A percentile compares a stretch with the other conserved stretches of the same genome.
phyloP scores from a whole-genome alignment of 2,113 vertebrate genomes.

The Macroglossus sobrinus region DNA sequence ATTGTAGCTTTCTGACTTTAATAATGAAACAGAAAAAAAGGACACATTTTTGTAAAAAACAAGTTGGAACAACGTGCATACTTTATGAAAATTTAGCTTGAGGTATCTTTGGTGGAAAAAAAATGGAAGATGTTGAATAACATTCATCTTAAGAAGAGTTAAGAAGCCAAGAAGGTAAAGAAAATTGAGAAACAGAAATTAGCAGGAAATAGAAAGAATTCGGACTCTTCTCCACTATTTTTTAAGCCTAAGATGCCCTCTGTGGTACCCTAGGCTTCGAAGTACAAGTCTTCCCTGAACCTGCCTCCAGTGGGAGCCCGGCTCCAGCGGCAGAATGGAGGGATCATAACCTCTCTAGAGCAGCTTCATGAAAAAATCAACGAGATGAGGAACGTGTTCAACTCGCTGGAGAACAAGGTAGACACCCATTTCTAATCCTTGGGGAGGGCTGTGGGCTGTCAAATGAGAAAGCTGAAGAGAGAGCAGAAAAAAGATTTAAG shows the following conservation, averaged over 20 bases:
- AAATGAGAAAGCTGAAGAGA: neutral
- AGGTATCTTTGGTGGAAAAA: slow-evolving; percentile 36
- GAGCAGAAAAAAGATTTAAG: neutral
- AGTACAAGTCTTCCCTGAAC: slow-evolving; percentile 69
- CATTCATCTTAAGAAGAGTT: slow-evolving; percentile 53
- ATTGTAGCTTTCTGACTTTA: neutral
- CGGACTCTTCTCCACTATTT: slow-evolving; percentile 39
- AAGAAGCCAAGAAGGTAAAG: slow-evolving; percentile 38
- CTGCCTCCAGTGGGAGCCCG: slow-evolving; percentile 64
- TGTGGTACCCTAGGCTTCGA: slow-evolving; percentile 71
- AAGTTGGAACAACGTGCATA: neutral
- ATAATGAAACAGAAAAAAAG: slow-evolving; percentile 38
- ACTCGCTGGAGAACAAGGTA: slow-evolving; percentile 73
- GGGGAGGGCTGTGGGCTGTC: slow-evolving; percentile 51
- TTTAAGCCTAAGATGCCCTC: slow-evolving; percentile 70
- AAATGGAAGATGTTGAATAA: slow-evolving; percentile 39
- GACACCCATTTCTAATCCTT: slow-evolving; percentile 54
- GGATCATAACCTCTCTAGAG: slow-evolving; percentile 71
- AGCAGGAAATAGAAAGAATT: slow-evolving; percentile 52
- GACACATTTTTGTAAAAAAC: neutral
- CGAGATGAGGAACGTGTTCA: slow-evolving; percentile 67
- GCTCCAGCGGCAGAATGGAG: slow-evolving; percentile 67
- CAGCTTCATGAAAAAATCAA: slow-evolving; percentile 72
- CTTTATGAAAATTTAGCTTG: slow-evolving; percentile 2
- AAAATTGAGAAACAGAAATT: slow-evolving; percentile 43